Percentiles rank a stretch among this genome's conserved stretches.
phyloP scores from a whole-genome alignment of 2,888 invertebrate genomes.

The Boloria selene region DNA sequence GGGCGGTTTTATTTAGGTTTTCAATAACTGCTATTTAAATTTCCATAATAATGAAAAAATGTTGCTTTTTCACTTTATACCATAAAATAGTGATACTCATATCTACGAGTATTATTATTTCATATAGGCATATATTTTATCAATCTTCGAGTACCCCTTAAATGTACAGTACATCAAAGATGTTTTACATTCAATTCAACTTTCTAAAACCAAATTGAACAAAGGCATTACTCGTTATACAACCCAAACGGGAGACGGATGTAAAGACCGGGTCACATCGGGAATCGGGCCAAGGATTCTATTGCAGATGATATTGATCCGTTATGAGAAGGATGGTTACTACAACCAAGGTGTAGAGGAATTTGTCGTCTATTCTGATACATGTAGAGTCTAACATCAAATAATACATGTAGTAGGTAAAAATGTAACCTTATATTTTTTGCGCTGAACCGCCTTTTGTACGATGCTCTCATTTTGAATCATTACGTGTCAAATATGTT shows the following conservation, averaged over 20 bases:
- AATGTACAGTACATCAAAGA: too few species aligned
- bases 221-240: slow-evolving; percentile 17
- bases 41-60: too few species aligned
- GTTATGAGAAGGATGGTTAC: slow-evolving; percentile 19
- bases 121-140: too few species aligned
- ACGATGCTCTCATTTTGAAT: background rate
- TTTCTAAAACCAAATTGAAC: slow-evolving; percentile 1
- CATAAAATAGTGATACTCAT: too few species aligned
- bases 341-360: background rate
- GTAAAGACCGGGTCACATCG: slow-evolving; percentile 56
- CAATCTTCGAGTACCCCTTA: too few species aligned
- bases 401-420: background rate
- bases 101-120: too few species aligned
- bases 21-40: too few species aligned
- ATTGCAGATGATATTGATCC: slow-evolving; percentile 42
- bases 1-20: too few species aligned
- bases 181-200: too few species aligned
- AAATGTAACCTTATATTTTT: slow-evolving; percentile 16
- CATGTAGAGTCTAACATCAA: slow-evolving; percentile 14
- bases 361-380: slow-evolving; percentile 21
- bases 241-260: slow-evolving; percentile 43
- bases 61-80: too few species aligned
- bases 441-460: background rate
- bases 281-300: slow-evolving; percentile 63
- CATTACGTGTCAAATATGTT: slow-evolving; percentile 3